Conservation (phyloP, 2,888 invertebrate species). For the Xanthia icteritia region DNA sequence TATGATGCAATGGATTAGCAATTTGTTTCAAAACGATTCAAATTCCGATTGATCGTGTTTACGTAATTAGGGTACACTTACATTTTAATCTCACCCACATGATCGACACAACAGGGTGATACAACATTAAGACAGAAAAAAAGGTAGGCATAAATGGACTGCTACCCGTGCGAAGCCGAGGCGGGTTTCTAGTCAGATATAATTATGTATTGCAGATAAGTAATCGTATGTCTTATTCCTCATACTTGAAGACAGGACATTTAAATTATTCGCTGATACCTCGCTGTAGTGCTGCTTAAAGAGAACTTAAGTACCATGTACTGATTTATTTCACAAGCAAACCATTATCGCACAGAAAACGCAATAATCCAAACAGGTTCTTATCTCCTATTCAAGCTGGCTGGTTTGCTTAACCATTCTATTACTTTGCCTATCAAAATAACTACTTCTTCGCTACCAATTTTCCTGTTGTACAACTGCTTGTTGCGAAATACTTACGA, state of each 20-base stretch:
- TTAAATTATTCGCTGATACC: not conserved
- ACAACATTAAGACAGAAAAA: too few species aligned
- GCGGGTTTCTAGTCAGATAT: too few species aligned
- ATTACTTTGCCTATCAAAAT: constrained; percentile 37
- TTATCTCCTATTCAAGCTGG: constrained; percentile 9
- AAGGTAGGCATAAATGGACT: too few species aligned
- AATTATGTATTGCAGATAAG: too few species aligned
- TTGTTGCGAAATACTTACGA: constrained; percentile 44
- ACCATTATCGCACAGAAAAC: not conserved
- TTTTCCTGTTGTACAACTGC: constrained; percentile 59
- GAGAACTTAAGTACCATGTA: not conserved
- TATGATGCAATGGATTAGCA: too few species aligned
- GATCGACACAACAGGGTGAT: too few species aligned
- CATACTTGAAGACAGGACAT: not conserved
- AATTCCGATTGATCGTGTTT: too few species aligned
- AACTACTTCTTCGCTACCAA: constrained; percentile 30
- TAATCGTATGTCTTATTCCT: too few species aligned
- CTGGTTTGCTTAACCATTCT: constrained; percentile 27
- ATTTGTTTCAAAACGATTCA: too few species aligned
- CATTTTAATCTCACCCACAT: too few species aligned
- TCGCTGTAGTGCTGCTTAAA: not conserved
- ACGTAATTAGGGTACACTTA: too few species aligned
- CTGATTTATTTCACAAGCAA: constrained; percentile 3
- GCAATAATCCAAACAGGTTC: constrained; percentile 30
- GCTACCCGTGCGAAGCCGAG: too few species aligned